Percentiles rank a stretch among this genome's conserved stretches.
Evolutionary conservation across 1,140 invertebrate species (phyloP).

Genomic region (Caenorhabditis tropicalis): DNA sequence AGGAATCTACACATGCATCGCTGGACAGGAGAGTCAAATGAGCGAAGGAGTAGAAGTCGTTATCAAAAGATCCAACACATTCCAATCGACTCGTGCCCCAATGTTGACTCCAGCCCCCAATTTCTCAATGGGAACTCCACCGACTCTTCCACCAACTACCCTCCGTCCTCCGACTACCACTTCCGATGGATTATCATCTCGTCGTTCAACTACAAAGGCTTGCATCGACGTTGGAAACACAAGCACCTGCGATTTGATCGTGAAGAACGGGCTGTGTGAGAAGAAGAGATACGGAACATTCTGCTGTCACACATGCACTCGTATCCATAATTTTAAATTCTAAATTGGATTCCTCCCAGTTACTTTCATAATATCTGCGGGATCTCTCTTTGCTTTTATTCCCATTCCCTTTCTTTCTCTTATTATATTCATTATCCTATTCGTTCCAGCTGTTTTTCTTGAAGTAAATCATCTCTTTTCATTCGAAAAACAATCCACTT

Average conservation of each 20-base stretch:
- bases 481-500: background rate
- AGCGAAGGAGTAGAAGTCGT: conserved; percentile 26
- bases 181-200: background rate
- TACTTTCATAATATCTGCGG: conserved; percentile 24
- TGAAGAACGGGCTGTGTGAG: conserved; percentile 46
- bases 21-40: conserved; percentile 12
- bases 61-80: background rate
- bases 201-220: background rate
- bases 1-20: conserved; percentile 32
- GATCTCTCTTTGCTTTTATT: background rate
- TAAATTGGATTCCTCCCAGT: background rate
- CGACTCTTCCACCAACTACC: background rate
- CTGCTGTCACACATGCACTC: conserved; percentile 78
- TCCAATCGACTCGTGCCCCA: background rate
- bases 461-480: background rate
- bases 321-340: conserved; percentile 4
- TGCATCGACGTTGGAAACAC: conserved; percentile 46
- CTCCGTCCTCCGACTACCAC: background rate
- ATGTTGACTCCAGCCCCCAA: conserved; percentile 37
- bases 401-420: background rate
- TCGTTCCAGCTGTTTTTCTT: background rate
- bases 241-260: conserved; percentile 42
- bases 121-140: conserved; percentile 37
- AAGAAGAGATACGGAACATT: conserved; percentile 79
- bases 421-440: background rate